Evolutionary conservation across 2,113 vertebrate genomes (phyloP).

Genomic region (Oreochromis tanganicae): DNA sequence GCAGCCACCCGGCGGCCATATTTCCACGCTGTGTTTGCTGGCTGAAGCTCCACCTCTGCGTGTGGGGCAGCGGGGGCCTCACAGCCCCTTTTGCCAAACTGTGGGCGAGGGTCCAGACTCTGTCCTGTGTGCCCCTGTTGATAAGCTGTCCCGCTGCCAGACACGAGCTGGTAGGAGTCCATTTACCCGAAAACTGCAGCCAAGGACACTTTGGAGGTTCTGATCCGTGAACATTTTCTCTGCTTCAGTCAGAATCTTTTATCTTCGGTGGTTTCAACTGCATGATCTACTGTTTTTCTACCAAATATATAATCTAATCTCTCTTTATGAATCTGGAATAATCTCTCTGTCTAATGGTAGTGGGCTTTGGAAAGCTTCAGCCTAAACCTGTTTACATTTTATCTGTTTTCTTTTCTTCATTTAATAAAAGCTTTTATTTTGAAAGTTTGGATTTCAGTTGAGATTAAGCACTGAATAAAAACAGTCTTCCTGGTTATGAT

Average conservation of each 20-base stretch:
- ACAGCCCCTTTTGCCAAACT: conserved; percentile 16
- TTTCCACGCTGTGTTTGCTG: not conserved
- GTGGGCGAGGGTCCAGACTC: conserved; percentile 35
- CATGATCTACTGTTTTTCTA: not conserved
- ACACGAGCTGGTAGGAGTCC: not conserved
- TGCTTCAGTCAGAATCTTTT: not conserved
- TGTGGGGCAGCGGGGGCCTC: not conserved
- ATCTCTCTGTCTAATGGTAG: not conserved
- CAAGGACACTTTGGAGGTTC: not conserved
- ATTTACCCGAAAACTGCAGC: not conserved
- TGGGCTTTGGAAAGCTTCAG: not conserved
- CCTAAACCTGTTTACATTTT: not conserved
- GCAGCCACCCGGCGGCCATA: not conserved
- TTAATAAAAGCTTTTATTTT: not conserved
- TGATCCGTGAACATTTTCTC: not conserved
- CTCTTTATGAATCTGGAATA: not conserved
- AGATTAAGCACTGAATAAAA: not conserved
- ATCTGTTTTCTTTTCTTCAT: not conserved
- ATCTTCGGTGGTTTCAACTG: not conserved
- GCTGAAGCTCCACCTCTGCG: not conserved
- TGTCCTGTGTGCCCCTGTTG: conserved; percentile 35
- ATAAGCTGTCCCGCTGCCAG: conserved; percentile 46
- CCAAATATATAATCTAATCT: not conserved
- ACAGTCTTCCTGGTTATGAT: not conserved
- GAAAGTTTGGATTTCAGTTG: not conserved